Conservation (phyloP, 2,113 vertebrate species). For the Lycocorax pyrrhopterus region DNA sequence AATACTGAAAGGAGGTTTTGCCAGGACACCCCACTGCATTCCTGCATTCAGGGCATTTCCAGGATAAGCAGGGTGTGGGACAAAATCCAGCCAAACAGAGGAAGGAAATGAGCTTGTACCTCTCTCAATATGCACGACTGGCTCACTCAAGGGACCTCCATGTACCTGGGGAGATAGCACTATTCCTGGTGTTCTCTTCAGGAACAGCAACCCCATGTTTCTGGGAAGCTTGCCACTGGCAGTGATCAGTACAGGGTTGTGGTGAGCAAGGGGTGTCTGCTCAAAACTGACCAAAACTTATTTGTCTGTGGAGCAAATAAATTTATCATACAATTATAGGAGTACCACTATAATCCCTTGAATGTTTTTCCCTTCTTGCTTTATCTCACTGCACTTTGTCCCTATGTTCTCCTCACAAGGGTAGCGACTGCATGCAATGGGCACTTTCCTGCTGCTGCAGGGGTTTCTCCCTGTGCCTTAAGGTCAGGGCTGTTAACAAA, state of each 20-base stretch:
- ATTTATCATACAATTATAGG: not conserved
- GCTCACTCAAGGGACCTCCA: accelerated
- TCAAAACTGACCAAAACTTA: not conserved
- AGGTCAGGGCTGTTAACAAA: not conserved
- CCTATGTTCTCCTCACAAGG: accelerated
- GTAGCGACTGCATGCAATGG: accelerated
- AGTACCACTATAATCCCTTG: not conserved
- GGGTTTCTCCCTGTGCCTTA: not conserved
- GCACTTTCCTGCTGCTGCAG: not conserved
- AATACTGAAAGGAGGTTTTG: not conserved
- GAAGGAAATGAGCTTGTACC: not conserved
- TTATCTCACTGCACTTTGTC: not conserved
- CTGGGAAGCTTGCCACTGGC: not conserved
- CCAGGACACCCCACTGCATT: not conserved
- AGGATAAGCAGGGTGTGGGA: not conserved
- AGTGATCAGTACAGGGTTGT: not conserved
- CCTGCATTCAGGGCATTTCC: not conserved
- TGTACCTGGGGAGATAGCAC: no score
- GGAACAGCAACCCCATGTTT: not conserved
- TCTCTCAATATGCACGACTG: accelerated
- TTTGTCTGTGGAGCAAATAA: not conserved
- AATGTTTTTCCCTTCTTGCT: accelerated
- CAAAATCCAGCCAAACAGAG: not conserved
- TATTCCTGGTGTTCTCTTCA: not conserved
- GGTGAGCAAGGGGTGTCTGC: not conserved